Percentiles rank a stretch among this genome's conserved stretches.
Evolutionary conservation across 2,113 vertebrate species (phyloP).

Genomic region (Melanostigma gelatinosum): DNA sequence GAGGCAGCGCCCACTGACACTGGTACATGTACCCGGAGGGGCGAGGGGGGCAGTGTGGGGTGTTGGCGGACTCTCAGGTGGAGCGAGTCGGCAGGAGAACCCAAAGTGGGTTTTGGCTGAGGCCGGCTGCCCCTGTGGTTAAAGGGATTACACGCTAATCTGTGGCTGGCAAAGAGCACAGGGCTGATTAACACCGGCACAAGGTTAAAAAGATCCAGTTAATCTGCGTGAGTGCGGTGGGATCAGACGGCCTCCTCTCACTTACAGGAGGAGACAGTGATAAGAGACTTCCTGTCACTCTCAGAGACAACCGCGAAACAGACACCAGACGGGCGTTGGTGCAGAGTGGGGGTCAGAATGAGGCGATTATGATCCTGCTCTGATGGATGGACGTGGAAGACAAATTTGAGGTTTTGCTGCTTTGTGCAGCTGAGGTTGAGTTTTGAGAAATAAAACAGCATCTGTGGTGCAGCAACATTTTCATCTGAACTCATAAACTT

Average conservation of each 20-base stretch:
- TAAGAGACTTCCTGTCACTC: conserved; percentile 13
- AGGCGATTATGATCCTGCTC: conserved; percentile 2
- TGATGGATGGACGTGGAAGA: conserved; percentile 5
- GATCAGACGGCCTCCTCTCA: conserved; percentile 42
- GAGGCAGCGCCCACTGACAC: conserved; percentile 36
- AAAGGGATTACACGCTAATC: conserved; percentile 70
- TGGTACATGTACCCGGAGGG: conserved; percentile 17
- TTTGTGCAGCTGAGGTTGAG: neutral
- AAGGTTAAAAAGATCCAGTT: conserved; percentile 64
- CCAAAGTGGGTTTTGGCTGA: conserved; percentile 50
- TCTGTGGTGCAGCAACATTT: neutral
- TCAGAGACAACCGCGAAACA: conserved; percentile 5
- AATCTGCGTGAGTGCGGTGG: conserved; percentile 41
- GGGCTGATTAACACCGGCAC: conserved; percentile 52
- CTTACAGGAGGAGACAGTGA: conserved; percentile 43
- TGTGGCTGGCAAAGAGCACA: conserved; percentile 39
- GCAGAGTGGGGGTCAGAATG: neutral
- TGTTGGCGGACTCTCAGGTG: conserved; percentile 39
- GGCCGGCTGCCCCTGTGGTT: conserved; percentile 35
- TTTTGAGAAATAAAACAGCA: neutral
- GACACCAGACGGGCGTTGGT: neutral
- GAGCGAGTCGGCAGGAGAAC: conserved; percentile 39
- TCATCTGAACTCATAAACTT: neutral
- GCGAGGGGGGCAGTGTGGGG: neutral
- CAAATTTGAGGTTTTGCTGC: neutral